Percentiles rank a stretch among this genome's conserved stretches.
phyloP scores from a whole-genome alignment of 2,113 vertebrate species.

The Grallaria varia region DNA sequence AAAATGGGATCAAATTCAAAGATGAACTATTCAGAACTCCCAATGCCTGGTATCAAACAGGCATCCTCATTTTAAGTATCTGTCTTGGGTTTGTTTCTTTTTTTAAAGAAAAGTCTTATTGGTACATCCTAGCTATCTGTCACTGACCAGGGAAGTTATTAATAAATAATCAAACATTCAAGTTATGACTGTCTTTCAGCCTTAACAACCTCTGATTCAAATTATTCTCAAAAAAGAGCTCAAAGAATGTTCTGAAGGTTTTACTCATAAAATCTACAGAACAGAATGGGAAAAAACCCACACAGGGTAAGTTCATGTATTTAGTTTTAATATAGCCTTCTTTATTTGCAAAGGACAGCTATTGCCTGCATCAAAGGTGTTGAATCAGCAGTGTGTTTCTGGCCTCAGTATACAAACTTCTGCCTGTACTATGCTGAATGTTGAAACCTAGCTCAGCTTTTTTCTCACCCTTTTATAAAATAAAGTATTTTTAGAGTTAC shows the following conservation, averaged over 20 bases:
- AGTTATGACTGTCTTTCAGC: not conserved
- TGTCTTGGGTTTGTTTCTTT: not conserved
- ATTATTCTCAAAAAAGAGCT: not conserved
- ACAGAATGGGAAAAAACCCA: not conserved
- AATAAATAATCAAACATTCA: not conserved
- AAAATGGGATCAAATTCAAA: not conserved
- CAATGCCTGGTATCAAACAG: fast-evolving
- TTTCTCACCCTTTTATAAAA: not conserved
- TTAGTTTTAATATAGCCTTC: not conserved
- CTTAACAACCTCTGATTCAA: not conserved
- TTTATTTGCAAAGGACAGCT: not conserved
- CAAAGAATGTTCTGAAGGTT: not conserved
- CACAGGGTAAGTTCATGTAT: not conserved
- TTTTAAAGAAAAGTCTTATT: not conserved
- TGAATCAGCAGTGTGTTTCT: not conserved
- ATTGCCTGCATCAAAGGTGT: not conserved
- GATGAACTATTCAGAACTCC: not conserved
- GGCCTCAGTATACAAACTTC: not conserved
- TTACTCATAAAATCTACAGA: not conserved
- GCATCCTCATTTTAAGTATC: not conserved
- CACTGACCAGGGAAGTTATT: not conserved
- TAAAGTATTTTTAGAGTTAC: not conserved
- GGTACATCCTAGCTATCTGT: not conserved
- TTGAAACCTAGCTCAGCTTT: not conserved
- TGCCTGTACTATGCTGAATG: not conserved